These are phyloP conservation scores for Glomeris marginata DNA, from an alignment of 2,888 invertebrate species.

Conservation along the genomic window DNA sequence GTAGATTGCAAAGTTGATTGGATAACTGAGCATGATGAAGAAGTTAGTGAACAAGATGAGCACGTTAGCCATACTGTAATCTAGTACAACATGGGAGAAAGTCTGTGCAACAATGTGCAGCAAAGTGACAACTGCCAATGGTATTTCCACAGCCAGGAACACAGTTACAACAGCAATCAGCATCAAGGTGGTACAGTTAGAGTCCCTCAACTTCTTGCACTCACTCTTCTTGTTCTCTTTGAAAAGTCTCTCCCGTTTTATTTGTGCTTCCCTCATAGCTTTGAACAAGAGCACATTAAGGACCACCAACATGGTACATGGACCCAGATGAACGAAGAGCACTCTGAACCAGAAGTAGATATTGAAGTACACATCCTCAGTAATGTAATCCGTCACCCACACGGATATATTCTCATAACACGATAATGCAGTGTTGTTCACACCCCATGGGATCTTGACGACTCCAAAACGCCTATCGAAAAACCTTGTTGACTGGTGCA, in stretches of 20 bases:
- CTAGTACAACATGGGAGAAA: conserved; percentile 47
- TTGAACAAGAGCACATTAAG: conserved; percentile 73
- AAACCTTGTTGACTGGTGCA: conserved; percentile 71
- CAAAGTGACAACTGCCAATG: conserved; percentile 63
- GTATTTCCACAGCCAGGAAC: conserved; percentile 67
- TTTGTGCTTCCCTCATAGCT: conserved; percentile 70
- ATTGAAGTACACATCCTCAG: conserved; percentile 61
- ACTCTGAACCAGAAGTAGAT: conserved; percentile 72
- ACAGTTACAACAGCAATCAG: conserved; percentile 72
- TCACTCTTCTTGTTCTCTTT: conserved; percentile 62
- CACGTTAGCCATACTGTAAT: conserved; percentile 61
- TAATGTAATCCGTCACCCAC: conserved; percentile 52
- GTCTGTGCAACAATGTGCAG: conserved; percentile 67
- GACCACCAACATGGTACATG: conserved; percentile 73
- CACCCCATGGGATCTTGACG: conserved; percentile 51
- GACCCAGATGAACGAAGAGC: conserved; percentile 77
- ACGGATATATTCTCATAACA: conserved; percentile 36
- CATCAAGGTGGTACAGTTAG: conserved; percentile 76
- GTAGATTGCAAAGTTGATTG: conserved; percentile 88
- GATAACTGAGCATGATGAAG: conserved; percentile 77
- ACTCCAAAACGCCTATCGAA: conserved; percentile 52
- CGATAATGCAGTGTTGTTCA: conserved; percentile 30
- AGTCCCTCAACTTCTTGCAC: conserved; percentile 58
- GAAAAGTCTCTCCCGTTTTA: conserved; percentile 57
- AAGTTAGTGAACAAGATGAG: conserved; percentile 74